phyloP scores from a whole-genome alignment of 2,888 invertebrate genomes.

The Ichneumoninae sp. region DNA sequence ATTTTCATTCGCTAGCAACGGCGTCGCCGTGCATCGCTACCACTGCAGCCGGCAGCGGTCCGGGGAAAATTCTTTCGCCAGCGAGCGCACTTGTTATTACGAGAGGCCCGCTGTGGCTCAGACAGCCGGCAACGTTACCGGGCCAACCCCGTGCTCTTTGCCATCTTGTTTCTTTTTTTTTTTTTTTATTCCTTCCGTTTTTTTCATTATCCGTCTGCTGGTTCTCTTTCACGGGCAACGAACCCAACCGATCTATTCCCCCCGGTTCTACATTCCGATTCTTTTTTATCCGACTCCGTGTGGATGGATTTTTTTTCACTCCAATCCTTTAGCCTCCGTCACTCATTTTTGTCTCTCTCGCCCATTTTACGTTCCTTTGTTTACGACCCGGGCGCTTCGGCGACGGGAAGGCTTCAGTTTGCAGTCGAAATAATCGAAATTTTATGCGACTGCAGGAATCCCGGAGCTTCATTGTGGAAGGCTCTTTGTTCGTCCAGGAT shows the following conservation, averaged over 20 bases:
- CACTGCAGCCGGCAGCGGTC: constrained; percentile 5
- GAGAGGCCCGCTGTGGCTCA: constrained; percentile 26
- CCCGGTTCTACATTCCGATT: not conserved
- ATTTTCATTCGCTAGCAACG: constrained; percentile 57
- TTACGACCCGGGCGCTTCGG: constrained; percentile 19
- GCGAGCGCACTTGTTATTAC: constrained; percentile 40
- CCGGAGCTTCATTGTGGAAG: constrained; percentile 42
- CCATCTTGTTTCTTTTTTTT: not conserved
- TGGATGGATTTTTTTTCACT: constrained; percentile 36
- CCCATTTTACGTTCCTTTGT: constrained; percentile 49
- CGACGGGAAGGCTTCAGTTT: constrained; percentile 26
- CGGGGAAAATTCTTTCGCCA: constrained; percentile 54
- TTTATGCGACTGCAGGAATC: constrained; percentile 50
- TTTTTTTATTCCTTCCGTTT: not conserved
- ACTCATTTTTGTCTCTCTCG: constrained; percentile 15
- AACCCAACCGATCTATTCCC: constrained; percentile 22
- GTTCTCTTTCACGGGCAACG: constrained; percentile 2
- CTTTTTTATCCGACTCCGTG: constrained; percentile 7
- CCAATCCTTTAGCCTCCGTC: constrained; percentile 52
- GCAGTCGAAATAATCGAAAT: constrained; percentile 60
- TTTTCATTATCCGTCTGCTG: constrained; percentile 8
- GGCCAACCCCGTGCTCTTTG: not conserved
- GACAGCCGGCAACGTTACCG: not conserved
- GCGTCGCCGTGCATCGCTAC: not conserved
- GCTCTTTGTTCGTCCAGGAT: constrained; percentile 50